Conservation (phyloP, 2,888 invertebrate genomes). For the Lithosia quadra region DNA sequence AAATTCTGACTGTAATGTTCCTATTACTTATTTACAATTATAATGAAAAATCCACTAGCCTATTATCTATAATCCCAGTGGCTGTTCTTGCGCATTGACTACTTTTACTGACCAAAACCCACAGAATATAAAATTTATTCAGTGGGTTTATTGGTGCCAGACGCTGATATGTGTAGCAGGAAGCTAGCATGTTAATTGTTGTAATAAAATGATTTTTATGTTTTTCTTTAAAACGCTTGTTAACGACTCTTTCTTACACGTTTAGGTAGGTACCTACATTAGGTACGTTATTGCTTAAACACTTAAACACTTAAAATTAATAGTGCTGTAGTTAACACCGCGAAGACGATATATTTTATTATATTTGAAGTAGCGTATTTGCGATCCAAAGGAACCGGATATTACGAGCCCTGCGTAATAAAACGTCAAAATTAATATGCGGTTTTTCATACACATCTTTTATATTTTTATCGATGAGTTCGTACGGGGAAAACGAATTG, state of each 20-base stretch:
- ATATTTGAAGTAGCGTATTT: slow-evolving; percentile 63
- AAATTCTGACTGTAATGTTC: no score
- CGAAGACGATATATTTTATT: slow-evolving; percentile 58
- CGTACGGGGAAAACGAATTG: neutral
- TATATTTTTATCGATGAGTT: neutral
- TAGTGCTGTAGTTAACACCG: slow-evolving; percentile 28
- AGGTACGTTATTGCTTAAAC: slow-evolving; percentile 35
- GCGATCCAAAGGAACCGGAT: slow-evolving; percentile 58
- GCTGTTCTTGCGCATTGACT: no score
- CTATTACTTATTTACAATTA: no score
- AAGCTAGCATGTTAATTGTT: no score
- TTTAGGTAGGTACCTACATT: slow-evolving; percentile 3
- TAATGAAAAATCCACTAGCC: no score
- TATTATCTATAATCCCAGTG: neutral
- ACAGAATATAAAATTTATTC: no score
- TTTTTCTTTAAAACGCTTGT: no score
- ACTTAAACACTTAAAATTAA: slow-evolving; percentile 34
- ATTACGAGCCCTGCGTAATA: slow-evolving; percentile 59
- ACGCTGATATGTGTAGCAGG: no score
- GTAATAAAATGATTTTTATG: no score
- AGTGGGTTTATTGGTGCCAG: no score
- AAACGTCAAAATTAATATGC: slow-evolving; percentile 57
- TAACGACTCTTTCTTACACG: neutral
- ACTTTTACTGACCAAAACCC: neutral
- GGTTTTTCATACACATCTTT: slow-evolving; percentile 15